phyloP scores from a whole-genome alignment of 2,888 invertebrate species.

The Steinernema hermaphroditum region DNA sequence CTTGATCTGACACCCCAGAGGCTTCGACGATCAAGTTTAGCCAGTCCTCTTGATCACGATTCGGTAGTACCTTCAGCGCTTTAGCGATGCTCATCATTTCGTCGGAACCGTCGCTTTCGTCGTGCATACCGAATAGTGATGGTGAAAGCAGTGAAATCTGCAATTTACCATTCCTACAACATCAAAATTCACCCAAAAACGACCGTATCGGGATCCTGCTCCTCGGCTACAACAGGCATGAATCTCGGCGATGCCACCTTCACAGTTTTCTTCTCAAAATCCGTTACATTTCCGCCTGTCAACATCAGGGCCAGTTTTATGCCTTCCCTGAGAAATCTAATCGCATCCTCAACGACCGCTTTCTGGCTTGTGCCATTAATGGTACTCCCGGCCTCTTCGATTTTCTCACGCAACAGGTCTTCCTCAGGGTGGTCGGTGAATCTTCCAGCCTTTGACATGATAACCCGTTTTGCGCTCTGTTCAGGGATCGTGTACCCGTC shows the following conservation, averaged over 20 bases:
- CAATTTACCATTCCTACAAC: no score
- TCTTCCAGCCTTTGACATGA: neutral
- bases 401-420: neutral
- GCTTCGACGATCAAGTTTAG: slow-evolving; percentile 64
- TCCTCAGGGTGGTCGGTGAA: slow-evolving; percentile 10
- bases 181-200: neutral
- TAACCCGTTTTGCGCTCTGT: no score
- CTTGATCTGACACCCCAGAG: slow-evolving; percentile 42
- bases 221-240: slow-evolving; percentile 60
- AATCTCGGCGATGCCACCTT: slow-evolving; percentile 60
- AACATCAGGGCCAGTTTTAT: slow-evolving; percentile 56
- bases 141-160: slow-evolving; percentile 61
- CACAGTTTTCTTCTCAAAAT: slow-evolving; percentile 63
- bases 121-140: slow-evolving; percentile 62
- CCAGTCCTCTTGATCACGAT: slow-evolving; percentile 61
- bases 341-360: slow-evolving; percentile 20
- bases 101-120: slow-evolving; percentile 58
- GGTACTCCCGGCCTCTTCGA: neutral
- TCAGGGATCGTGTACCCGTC: neutral
- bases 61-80: slow-evolving; percentile 54
- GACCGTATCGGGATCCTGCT: slow-evolving; percentile 33
- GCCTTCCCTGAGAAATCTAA: slow-evolving; percentile 55
- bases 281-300: slow-evolving; percentile 58
- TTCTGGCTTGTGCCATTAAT: neutral
- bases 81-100: slow-evolving; percentile 55